phyloP scores from a whole-genome alignment of 2,797 vertebrate genomes.

The Erethizon dorsatum region DNA sequence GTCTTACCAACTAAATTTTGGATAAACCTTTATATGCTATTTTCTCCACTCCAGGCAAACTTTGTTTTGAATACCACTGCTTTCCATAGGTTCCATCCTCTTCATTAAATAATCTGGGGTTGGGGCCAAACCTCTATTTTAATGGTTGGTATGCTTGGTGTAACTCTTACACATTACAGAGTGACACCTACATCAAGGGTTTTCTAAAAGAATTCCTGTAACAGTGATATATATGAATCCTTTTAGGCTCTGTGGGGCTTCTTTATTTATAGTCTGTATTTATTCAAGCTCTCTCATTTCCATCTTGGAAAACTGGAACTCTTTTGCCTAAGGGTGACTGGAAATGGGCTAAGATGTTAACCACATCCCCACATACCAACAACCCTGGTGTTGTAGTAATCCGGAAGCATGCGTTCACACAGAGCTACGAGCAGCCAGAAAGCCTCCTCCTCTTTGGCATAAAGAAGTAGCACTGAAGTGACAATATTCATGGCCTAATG shows the following conservation, averaged over 20 bases:
- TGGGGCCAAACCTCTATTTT: not conserved
- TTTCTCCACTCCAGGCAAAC: not conserved
- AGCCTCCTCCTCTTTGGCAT: constrained; percentile 98
- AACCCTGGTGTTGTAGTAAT: constrained; percentile 99
- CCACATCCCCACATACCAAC: constrained; percentile 92
- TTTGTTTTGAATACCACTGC: not conserved
- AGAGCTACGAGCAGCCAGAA: constrained; percentile 98
- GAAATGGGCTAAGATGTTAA: not conserved
- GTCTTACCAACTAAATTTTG: not conserved
- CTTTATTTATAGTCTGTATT: not conserved
- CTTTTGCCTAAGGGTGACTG: not conserved
- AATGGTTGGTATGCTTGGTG: not conserved
- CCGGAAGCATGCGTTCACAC: constrained; percentile 98
- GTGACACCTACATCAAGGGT: not conserved
- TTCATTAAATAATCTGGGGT: not conserved
- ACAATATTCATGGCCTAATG: constrained; percentile 99
- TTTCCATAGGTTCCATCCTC: not conserved
- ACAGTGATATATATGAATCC: not conserved
- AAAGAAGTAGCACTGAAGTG: constrained; percentile 97
- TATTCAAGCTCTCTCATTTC: not conserved
- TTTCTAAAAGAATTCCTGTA: not conserved
- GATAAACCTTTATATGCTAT: not conserved
- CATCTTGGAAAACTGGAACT: not conserved
- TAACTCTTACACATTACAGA: not conserved
- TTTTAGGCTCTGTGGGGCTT: not conserved